phyloP scores from a whole-genome alignment of 1,140 invertebrate genomes.

The Heliconius congener region DNA sequence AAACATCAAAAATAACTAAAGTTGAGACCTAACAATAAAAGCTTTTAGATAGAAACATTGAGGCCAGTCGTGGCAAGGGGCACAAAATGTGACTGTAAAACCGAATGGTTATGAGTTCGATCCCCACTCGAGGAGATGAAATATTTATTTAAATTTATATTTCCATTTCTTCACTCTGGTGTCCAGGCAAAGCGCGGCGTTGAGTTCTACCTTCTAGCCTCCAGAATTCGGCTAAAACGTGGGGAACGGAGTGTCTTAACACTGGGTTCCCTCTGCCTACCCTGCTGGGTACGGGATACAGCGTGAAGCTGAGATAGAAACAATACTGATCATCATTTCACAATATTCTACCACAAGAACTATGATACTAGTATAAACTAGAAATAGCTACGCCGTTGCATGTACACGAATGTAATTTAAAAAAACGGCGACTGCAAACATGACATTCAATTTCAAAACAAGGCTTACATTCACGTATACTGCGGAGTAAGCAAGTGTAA shows the following conservation, averaged over 20 bases:
- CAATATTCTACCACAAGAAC: neutral
- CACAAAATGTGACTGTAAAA: too few species aligned
- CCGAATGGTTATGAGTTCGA: too few species aligned
- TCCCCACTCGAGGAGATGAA: too few species aligned
- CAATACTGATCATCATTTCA: neutral
- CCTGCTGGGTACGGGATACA: too few species aligned
- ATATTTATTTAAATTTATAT: too few species aligned
- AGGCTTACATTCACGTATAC: neutral
- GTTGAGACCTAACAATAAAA: neutral
- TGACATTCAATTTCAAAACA: conserved; percentile 8
- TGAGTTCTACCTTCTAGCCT: too few species aligned
- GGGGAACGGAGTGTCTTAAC: too few species aligned
- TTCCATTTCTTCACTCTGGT: too few species aligned
- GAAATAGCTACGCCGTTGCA: neutral
- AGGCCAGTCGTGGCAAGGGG: too few species aligned
- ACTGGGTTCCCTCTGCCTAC: too few species aligned
- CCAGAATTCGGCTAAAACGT: too few species aligned
- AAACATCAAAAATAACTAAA: neutral
- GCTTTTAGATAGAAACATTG: neutral
- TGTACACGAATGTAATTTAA: neutral
- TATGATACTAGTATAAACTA: neutral
- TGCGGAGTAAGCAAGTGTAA: neutral
- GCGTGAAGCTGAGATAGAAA: neutral
- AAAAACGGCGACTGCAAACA: neutral
- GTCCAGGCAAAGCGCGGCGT: too few species aligned